Base-by-base conservation (phyloP, 2,797 vertebrate genomes). In the Glossophaga mutica region DNA sequence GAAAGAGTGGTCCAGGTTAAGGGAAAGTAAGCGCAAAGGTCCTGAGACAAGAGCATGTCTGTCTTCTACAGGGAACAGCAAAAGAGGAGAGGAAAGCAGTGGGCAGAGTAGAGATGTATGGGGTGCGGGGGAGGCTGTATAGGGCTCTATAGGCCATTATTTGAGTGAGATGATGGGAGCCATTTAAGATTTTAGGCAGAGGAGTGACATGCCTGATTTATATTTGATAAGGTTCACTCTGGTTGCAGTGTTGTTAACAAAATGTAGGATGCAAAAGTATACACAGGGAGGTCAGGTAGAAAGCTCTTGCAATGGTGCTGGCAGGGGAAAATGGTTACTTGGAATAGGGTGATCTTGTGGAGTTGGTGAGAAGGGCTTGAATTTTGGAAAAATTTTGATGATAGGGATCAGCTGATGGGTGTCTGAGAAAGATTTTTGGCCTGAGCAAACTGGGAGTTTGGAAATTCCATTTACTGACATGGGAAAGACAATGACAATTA, bases 111-210 rank as follows among this genome's bases (percentile, higher is more conserved):
- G 50, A 48, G 42, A 71, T 10, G 52, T 21, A 57, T 26, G 32
- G 12, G 18, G 2, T 1, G 1, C 1, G 18, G 19, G 19, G 26
- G 18, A 6, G 44, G 15, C 19, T 57, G 2, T 18, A 3, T 5
- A 26, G 5, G 34, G 37, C 29, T n/a, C n/a, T 48, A 14, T 32
- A 15, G 67, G 37, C 57, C 73, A 59, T 59, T 73, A 29, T 70
- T 52, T 82, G 12, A 91, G 15, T 50, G 68, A 83, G 86, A 48
- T 24, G 26, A n/a, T 46, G 24, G 4, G 14, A 90, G 55, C 21
- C 34, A 26, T 2, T 34, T 21, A 59, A 7, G 32, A 46, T 34
- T 48, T 73, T 89, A 79, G 39, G 34, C 34, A 79, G 34, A 88
- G 37, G 21, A 37, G 19, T 84, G 52, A 73, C 6, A 4, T 15